phyloP scores from a whole-genome alignment of 2,888 invertebrate species.

The Eupithecia inturbata region DNA sequence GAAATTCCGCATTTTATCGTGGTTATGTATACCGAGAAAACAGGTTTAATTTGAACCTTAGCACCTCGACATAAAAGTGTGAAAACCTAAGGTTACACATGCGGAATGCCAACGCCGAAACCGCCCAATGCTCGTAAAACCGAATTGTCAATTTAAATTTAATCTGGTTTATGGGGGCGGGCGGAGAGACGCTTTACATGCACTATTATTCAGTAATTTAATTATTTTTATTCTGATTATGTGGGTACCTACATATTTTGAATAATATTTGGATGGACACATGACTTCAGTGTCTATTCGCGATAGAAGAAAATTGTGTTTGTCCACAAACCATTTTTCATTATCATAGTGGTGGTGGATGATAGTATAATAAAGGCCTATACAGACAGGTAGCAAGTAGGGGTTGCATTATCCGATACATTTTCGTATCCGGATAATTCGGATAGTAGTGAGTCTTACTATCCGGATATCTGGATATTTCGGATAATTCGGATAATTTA shows the following conservation, averaged over 20 bases:
- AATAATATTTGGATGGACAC: slow-evolving; percentile 15
- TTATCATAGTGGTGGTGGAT: background rate
- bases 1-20: slow-evolving; percentile 51
- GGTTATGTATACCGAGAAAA: slow-evolving; percentile 27
- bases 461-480: no score
- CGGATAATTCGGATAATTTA: no score
- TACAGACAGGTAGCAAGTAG: no score
- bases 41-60: slow-evolving; percentile 29
- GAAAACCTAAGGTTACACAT: slow-evolving; percentile 28
- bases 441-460: no score
- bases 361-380: background rate
- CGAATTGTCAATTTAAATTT: slow-evolving; percentile 81
- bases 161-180: slow-evolving; percentile 73
- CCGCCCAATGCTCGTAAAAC: slow-evolving; percentile 68
- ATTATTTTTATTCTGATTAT: slow-evolving; percentile 59
- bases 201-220: slow-evolving; percentile 64
- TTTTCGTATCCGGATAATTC: no score
- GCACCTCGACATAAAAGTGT: slow-evolving; percentile 15
- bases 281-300: background rate
- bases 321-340: background rate
- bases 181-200: slow-evolving; percentile 61
- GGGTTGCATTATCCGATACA: no score
- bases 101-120: slow-evolving; percentile 49
- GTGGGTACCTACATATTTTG: slow-evolving; percentile 35
- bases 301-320: background rate